phyloP scores from a whole-genome alignment of 2,113 vertebrate species.

The Camelus bactrianus region DNA sequence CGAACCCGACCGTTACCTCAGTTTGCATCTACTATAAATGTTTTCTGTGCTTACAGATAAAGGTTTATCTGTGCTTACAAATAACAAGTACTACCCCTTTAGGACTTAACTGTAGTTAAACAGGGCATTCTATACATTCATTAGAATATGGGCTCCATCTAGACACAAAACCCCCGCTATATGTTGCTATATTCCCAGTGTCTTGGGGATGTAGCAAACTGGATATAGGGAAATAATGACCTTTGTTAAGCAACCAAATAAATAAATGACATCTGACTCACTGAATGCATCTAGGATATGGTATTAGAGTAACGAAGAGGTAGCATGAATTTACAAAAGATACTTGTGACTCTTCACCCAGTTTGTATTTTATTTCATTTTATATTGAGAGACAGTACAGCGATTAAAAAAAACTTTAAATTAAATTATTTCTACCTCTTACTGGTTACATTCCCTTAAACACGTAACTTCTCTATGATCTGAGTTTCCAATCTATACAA shows the following conservation, averaged over 20 bases:
- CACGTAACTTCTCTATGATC: background rate
- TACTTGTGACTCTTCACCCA: background rate
- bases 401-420: background rate
- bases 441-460: background rate
- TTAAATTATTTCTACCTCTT: background rate
- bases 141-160: background rate
- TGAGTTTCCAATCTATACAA: background rate
- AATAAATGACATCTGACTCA: background rate
- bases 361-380: background rate
- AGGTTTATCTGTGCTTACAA: background rate
- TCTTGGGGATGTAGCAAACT: background rate
- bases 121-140: background rate
- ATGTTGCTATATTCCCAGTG: background rate
- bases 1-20: background rate
- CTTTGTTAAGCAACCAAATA: background rate
- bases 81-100: background rate
- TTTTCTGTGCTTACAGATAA: background rate
- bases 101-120: background rate
- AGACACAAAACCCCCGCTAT: background rate
- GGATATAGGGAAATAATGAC: background rate
- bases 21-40: background rate
- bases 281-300: background rate
- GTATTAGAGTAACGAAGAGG: background rate
- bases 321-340: background rate
- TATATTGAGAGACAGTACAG: background rate